Percentiles rank a stretch among this genome's conserved stretches.
phyloP scores from a whole-genome alignment of 2,888 invertebrate species.

The Oxyteleia sp. region DNA sequence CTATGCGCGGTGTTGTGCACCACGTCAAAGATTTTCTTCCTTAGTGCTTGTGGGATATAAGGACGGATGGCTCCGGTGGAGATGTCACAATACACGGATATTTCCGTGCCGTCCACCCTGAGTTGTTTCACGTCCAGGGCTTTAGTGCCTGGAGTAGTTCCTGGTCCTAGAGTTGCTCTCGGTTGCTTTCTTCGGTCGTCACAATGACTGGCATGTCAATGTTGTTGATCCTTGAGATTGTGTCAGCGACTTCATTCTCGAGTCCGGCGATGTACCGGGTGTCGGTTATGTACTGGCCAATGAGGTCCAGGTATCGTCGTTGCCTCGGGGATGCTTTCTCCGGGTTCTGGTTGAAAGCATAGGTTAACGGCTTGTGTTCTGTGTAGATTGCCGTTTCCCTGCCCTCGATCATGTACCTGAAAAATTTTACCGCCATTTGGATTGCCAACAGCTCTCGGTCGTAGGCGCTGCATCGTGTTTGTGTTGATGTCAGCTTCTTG shows the following conservation, averaged over 20 bases:
- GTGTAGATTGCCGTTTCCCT: slow-evolving; percentile 43
- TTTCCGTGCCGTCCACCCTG: slow-evolving; percentile 26
- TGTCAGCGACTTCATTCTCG: slow-evolving; percentile 44
- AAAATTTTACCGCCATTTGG: slow-evolving; percentile 33
- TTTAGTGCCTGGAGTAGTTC: no score
- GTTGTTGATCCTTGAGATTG: slow-evolving; percentile 21
- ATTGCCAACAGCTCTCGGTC: slow-evolving; percentile 53
- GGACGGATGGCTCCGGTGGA: slow-evolving; percentile 44
- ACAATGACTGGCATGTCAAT: slow-evolving; percentile 26
- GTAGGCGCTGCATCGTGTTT: slow-evolving; percentile 41
- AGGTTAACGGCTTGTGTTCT: slow-evolving; percentile 55
- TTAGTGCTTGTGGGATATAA: slow-evolving; percentile 62
- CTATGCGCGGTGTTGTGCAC: slow-evolving; percentile 71
- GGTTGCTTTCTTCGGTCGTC: no score
- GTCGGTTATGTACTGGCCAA: slow-evolving; percentile 67
- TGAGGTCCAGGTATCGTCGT: slow-evolving; percentile 47
- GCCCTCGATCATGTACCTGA: slow-evolving; percentile 54
- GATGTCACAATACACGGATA: slow-evolving; percentile 13
- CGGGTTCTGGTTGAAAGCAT: slow-evolving; percentile 41
- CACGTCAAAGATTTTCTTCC: slow-evolving; percentile 59
- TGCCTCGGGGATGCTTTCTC: slow-evolving; percentile 60
- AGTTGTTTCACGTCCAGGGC: slow-evolving; percentile 18
- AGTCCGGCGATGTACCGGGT: slow-evolving; percentile 55
- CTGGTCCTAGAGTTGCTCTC: no score
- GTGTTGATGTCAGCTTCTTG: neutral